A percentile compares a stretch with the other conserved stretches of the same genome.
Evolutionary conservation across 2,888 invertebrate species (phyloP).

Genomic region (Calameuta idolon): DNA sequence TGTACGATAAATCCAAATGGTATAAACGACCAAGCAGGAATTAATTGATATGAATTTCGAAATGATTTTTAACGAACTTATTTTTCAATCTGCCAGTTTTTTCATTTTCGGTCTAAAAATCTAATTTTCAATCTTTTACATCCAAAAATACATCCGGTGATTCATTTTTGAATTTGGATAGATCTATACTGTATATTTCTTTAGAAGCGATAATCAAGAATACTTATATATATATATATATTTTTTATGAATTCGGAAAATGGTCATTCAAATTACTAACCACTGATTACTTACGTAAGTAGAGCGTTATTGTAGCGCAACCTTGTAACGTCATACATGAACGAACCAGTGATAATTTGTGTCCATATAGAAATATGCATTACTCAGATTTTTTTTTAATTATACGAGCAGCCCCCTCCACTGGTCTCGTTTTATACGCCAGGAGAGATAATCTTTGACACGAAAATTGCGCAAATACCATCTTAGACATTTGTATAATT

Average conservation of each 20-base stretch:
- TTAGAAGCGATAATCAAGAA: neutral
- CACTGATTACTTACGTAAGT: conserved; percentile 1
- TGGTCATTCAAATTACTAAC: neutral
- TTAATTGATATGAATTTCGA: neutral
- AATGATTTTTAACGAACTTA: neutral
- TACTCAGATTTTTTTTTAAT: neutral
- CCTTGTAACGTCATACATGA: neutral
- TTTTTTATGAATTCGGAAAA: no score
- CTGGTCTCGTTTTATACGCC: neutral
- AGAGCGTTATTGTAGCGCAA: neutral
- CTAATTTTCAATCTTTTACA: neutral
- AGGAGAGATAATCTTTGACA: neutral
- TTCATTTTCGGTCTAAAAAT: neutral
- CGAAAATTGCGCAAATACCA: neutral
- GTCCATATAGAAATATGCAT: neutral
- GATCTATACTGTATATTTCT: neutral
- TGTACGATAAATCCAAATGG: neutral
- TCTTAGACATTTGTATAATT: neutral
- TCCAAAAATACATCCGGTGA: neutral
- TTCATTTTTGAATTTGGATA: neutral
- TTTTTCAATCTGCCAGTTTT: neutral
- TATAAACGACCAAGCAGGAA: neutral
- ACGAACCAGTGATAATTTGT: neutral
- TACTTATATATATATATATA: no score
- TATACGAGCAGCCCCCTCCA: neutral